Evolutionary conservation across 2,113 vertebrate genomes (phyloP), one percentile per base, ranked within the genome.

Genomic region (Limanda limanda): DNA sequence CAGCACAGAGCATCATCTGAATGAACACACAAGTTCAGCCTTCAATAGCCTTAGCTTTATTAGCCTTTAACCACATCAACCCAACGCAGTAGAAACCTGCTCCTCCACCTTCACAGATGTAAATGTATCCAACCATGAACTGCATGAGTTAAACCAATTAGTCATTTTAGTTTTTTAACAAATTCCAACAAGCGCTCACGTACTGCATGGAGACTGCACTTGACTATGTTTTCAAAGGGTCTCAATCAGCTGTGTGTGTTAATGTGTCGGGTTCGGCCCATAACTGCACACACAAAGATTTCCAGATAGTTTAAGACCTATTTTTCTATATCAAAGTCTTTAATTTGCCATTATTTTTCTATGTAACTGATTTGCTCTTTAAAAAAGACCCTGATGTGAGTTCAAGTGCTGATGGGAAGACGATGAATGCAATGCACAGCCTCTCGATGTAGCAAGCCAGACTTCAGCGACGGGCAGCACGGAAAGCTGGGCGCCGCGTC

Each of bases 131-230:
- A 60, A 76, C 37, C 63, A 5, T 24, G 40, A 86, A 77, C 69
- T 90, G 92, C 92, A 94, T 92, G 92, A 85, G 20, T 27, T 83
- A 84, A 86, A 82, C n/a, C 10, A 92, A 84, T 68, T 89, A 81
- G 87, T 87, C 67, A 35, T 77, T 80, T 79, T 82, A 85, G 74
- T 85, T 80, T 88, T 82, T 25, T 64, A 70, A 80, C 64, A 35
- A 25, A 64, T 8, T 75, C 68, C 52, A 64, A 57, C 74, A 63
- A 31, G 4, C 78, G 78, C 82, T 88, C 71, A 56, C 24, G 71
- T 86, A 83, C 23, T 86, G 89, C 92, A 91, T 90, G 90, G 79
- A 88, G 85, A 85, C 86, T 51, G 68, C 82, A 71, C 73, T 79
- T 13, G 25, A 72, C 55, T 47, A 20, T 54, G 68, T 47, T 72